These are phyloP conservation scores for Callipepla squamata DNA, from an alignment of 2,113 vertebrate genomes.

Conservation along the genomic window DNA sequence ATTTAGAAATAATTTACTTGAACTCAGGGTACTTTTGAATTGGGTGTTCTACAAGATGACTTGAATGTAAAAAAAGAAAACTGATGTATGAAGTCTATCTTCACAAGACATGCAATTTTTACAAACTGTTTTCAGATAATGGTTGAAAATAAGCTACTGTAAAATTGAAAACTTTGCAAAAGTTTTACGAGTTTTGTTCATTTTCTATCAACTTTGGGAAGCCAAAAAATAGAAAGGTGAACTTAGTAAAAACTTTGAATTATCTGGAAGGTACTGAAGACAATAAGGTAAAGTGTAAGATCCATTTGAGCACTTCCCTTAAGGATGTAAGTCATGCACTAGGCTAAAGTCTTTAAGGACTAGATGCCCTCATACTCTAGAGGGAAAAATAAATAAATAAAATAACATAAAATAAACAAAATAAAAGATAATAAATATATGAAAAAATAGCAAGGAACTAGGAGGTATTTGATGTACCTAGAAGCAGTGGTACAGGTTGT, in stretches of 20 bases:
- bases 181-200: neutral
- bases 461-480: neutral
- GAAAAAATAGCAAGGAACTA: neutral
- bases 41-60: neutral
- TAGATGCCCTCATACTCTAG: rapidly evolving
- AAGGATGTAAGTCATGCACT: neutral
- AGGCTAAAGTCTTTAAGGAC: neutral
- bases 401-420: neutral
- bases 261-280: neutral
- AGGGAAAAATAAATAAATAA: neutral
- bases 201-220: neutral
- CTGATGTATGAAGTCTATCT: neutral
- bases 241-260: neutral
- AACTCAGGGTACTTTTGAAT: neutral
- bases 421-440: neutral
- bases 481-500: neutral
- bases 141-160: neutral
- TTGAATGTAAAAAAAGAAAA: neutral
- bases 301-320: neutral
- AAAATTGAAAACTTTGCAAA: neutral
- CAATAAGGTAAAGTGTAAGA: neutral
- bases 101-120: neutral
- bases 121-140: neutral
- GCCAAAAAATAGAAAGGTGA: neutral
- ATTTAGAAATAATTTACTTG: neutral